These are phyloP conservation scores for Amorpha juglandis DNA, from an alignment of 2,888 invertebrate genomes.

Conservation along the genomic window DNA sequence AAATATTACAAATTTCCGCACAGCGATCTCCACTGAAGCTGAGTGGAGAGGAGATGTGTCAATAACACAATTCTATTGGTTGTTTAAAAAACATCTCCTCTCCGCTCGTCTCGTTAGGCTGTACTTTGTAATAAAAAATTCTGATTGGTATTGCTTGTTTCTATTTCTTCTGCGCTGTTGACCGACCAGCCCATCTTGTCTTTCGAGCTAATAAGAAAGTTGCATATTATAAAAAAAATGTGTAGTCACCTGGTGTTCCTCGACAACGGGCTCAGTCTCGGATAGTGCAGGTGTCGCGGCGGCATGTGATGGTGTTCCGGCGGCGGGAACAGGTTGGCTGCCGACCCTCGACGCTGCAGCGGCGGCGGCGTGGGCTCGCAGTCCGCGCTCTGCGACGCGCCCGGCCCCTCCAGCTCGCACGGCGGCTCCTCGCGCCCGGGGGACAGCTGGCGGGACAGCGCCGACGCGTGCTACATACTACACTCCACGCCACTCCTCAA, in stretches of 20 bases:
- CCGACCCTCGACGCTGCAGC: constrained; percentile 92
- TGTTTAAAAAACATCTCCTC: too few species aligned
- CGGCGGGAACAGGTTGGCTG: constrained; percentile 93
- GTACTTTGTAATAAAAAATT: too few species aligned
- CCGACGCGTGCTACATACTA: constrained; percentile 27
- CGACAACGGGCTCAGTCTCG: constrained; percentile 92
- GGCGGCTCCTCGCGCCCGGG: constrained; percentile 94
- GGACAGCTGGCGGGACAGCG: constrained; percentile 89
- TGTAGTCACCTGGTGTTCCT: constrained; percentile 83
- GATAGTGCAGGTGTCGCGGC: constrained; percentile 83
- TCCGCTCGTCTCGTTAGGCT: too few species aligned
- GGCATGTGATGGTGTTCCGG: constrained; percentile 79
- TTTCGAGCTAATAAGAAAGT: too few species aligned
- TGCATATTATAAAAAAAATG: background rate
- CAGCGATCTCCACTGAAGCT: too few species aligned
- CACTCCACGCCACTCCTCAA: constrained; percentile 5
- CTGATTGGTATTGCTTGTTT: too few species aligned
- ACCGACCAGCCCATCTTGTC: too few species aligned
- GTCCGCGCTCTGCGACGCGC: constrained; percentile 95
- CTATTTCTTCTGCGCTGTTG: too few species aligned
- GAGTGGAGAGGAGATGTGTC: too few species aligned
- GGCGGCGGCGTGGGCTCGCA: constrained; percentile 96
- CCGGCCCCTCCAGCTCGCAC: constrained; percentile 94
- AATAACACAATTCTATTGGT: too few species aligned
- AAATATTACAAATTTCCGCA: too few species aligned